Conservation (phyloP, 1,140 invertebrate species). For the Pentalonia nigronervosa region DNA sequence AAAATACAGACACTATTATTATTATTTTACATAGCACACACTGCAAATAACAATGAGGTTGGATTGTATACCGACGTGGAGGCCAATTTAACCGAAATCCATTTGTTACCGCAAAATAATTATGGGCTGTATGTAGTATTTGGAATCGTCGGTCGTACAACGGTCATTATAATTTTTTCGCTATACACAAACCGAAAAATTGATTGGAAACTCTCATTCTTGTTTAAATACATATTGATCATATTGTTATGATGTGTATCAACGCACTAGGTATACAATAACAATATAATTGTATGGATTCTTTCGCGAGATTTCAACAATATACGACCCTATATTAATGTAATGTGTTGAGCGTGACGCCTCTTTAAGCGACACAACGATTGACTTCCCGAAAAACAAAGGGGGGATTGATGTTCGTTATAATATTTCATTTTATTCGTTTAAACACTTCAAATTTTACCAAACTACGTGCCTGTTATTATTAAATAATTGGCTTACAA, state of each 20-base stretch:
- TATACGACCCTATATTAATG: background rate
- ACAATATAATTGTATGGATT: background rate
- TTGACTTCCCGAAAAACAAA: background rate
- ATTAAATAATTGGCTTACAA: background rate
- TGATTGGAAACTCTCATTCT: background rate
- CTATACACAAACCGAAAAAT: background rate
- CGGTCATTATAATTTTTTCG: background rate
- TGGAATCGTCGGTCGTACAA: background rate
- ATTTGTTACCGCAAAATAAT: background rate
- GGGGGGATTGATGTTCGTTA: background rate
- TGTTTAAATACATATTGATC: background rate
- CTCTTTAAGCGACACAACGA: background rate
- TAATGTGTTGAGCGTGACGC: background rate
- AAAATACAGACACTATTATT: background rate
- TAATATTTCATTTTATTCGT: background rate
- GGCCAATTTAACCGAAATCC: background rate
- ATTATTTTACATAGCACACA: background rate
- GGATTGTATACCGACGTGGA: background rate
- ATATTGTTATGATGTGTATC: too few relatives aligned
- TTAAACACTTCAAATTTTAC: background rate
- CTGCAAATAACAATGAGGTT: constrained; percentile 16
- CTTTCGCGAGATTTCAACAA: background rate
- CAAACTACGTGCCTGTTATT: background rate
- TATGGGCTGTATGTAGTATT: background rate
- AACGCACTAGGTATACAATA: background rate